Percentiles rank a stretch among this genome's conserved stretches.
These are phyloP conservation scores for Catocala fraxini DNA, from an alignment of 2,888 invertebrate species.

Conservation along the genomic window DNA sequence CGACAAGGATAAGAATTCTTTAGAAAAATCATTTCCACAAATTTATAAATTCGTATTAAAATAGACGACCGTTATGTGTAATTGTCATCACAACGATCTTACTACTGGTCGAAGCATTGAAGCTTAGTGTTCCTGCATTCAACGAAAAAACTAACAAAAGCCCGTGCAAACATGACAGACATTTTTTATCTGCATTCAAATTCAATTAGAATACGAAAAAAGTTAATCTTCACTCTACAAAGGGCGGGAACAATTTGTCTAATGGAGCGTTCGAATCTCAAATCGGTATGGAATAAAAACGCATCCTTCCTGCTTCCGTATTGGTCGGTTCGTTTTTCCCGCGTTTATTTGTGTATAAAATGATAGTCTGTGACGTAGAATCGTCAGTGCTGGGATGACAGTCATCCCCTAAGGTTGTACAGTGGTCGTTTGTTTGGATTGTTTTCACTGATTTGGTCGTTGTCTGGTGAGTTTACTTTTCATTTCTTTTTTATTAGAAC, in stretches of 20 bases:
- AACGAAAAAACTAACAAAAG: constrained; percentile 30
- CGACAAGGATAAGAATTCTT: too few relatives aligned
- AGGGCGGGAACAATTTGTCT: constrained; percentile 76
- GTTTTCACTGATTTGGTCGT: constrained; percentile 32
- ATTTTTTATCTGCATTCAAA: constrained; percentile 35
- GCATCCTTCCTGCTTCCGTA: constrained; percentile 82
- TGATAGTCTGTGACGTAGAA: constrained; percentile 43
- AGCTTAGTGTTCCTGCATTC: constrained; percentile 31
- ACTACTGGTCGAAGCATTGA: constrained; percentile 29
- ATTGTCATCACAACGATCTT: constrained; percentile 8
- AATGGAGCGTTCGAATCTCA: constrained; percentile 77
- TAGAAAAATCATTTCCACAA: too few relatives aligned
- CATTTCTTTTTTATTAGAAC: constrained; percentile 4
- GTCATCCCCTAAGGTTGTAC: constrained; percentile 61
- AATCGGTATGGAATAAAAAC: constrained; percentile 71
- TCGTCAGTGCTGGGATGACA: constrained; percentile 68
- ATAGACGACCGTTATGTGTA: constrained; percentile 10
- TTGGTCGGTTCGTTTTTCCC: constrained; percentile 70
- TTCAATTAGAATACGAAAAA: constrained; percentile 50
- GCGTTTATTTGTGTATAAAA: constrained; percentile 69
- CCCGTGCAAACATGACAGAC: constrained; percentile 31
- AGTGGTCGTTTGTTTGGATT: constrained; percentile 43
- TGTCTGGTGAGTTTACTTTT: constrained; percentile 53
- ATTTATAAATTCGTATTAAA: too few relatives aligned
- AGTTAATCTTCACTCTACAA: constrained; percentile 64